These are phyloP conservation scores for Crypturellus undulatus DNA, from an alignment of 2,113 vertebrate genomes.

Conservation along the genomic window DNA sequence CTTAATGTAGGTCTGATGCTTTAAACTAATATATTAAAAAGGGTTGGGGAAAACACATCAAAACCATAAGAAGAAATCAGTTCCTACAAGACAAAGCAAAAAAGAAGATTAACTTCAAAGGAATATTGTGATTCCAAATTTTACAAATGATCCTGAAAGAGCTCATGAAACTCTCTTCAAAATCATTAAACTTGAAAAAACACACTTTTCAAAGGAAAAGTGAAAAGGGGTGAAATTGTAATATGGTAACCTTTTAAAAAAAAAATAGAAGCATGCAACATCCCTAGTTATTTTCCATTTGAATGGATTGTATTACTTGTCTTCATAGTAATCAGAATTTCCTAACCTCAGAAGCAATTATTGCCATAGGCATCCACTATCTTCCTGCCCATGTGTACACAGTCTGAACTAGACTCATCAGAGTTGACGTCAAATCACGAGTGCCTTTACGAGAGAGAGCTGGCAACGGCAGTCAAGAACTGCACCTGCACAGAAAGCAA, in stretches of 20 bases:
- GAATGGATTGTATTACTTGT: background rate
- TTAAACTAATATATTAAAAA: background rate
- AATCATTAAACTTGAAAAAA: background rate
- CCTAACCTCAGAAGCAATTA: background rate
- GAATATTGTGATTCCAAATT: background rate
- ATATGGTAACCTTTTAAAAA: background rate
- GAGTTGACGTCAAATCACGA: background rate
- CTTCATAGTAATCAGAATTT: background rate
- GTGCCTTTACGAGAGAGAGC: background rate
- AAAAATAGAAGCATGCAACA: background rate
- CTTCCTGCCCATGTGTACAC: background rate
- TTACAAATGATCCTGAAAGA: background rate
- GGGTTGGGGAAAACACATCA: background rate
- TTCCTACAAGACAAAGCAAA: background rate
- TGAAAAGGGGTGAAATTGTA: background rate
- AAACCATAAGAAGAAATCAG: background rate
- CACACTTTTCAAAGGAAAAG: background rate
- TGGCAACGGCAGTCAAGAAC: background rate
- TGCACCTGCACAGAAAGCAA: background rate
- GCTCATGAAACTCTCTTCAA: background rate
- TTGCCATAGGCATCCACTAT: background rate
- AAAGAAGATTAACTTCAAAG: background rate
- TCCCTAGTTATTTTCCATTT: background rate
- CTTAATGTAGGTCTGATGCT: background rate
- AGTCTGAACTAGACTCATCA: background rate